A percentile compares a stretch with the other conserved stretches of the same genome.
Conservation (phyloP, 2,888 invertebrate species). For the Sminthurides aquaticus region DNA sequence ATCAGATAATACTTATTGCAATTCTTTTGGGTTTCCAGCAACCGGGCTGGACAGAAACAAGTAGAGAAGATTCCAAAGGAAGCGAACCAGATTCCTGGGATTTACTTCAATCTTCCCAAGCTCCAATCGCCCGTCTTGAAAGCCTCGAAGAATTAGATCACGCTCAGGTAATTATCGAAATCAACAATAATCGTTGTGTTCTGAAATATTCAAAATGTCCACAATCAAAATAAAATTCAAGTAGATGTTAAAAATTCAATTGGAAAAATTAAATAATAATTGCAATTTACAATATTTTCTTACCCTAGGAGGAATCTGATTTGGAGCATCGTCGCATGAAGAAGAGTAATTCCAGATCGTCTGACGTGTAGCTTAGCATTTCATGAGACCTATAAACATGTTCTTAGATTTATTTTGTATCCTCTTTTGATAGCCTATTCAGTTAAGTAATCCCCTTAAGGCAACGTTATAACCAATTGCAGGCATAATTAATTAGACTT, state of each 20-base stretch:
- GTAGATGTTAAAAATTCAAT: background rate
- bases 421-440: too few relatives aligned
- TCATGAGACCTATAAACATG: too few relatives aligned
- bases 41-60: slow-evolving; percentile 38
- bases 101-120: slow-evolving; percentile 44
- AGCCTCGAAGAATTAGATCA: slow-evolving; percentile 59
- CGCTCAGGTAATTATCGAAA: slow-evolving; percentile 45
- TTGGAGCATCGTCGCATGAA: slow-evolving; percentile 17
- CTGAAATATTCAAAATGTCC: background rate
- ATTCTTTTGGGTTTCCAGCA: slow-evolving; percentile 19
- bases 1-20: background rate
- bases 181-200: background rate
- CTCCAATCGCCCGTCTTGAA: slow-evolving; percentile 60
- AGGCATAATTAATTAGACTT: too few relatives aligned
- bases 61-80: slow-evolving; percentile 42
- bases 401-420: too few relatives aligned
- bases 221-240: background rate
- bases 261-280: background rate
- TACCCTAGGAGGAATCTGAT: slow-evolving; percentile 33
- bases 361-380: slow-evolving; percentile 40
- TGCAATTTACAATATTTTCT: background rate
- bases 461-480: too few relatives aligned
- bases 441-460: too few relatives aligned
- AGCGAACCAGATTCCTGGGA: slow-evolving; percentile 44
- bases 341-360: slow-evolving; percentile 42